Base-by-base conservation (phyloP, 2,797 vertebrate genomes). In the Selene dorsalis region DNA sequence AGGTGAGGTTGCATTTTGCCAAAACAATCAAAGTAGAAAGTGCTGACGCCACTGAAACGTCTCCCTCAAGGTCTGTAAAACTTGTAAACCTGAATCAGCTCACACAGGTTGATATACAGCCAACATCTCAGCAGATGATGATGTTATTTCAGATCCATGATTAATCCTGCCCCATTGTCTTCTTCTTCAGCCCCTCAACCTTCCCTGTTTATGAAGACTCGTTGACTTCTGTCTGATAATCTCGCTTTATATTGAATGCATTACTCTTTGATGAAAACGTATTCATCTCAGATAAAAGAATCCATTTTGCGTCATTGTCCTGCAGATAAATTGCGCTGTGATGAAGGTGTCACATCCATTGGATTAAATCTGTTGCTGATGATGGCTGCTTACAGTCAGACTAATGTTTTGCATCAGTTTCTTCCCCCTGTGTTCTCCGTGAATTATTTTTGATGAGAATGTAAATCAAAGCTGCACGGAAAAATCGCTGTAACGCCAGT, bases 361-460 rank as follows among this genome's bases (percentile, higher is more conserved):
- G 65, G 70, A 88, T 87, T 74, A 55, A 86, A 85, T 78, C 59
- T 45, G 67, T 79, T n/a, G 63, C 58, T 65, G 30, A 50, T 66
- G 69, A 87, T 58, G 61, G 35, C 61, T 8, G 14, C 67, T 58
- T 69, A 74, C 79, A 74, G 38, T 64, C 48, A 73, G 61, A 56
- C 43, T 38, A 74, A 64, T 69, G 30, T 57, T 71, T 70, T 30
- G 28, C 65, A 63, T 39, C 47, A 53, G 12, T 52, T 45, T 57
- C 14, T 41, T 17, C 16, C 22, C 22, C 2, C 12, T 1, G 6
- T 9, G 56, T 12, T 22, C 41, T 41, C 45, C 3, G 62, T 66
- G 39, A 82, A 84, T 80, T 17, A 80, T 79, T 58, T 52, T 63
- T 64, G 67, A 84, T 65, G 59, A 73, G 70, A 83, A 69, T 55